Percentiles rank a stretch among this genome's conserved stretches.
These are phyloP conservation scores for Drosophila sproati DNA, from an alignment of 1,140 invertebrate genomes.

Conservation along the genomic window DNA sequence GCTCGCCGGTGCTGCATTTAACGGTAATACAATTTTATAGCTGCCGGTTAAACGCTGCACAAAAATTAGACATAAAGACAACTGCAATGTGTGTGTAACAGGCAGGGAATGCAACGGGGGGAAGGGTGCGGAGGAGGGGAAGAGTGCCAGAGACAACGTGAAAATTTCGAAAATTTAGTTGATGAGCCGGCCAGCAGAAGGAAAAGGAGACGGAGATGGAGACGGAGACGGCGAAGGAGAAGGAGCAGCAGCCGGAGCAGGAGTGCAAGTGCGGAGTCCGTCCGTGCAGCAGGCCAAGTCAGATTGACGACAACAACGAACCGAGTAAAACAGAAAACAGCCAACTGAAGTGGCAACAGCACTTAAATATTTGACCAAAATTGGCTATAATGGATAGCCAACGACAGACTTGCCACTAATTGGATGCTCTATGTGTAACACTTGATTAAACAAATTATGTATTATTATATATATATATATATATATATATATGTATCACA, in stretches of 20 bases:
- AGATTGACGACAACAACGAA: neutral
- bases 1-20: slow-evolving; percentile 75
- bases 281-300: slow-evolving; percentile 12
- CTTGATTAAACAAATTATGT: neutral
- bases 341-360: slow-evolving; percentile 53
- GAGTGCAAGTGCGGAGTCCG: slow-evolving; percentile 17
- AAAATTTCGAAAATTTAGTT: slow-evolving; percentile 78
- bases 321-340: neutral
- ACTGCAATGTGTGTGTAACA: slow-evolving; percentile 36
- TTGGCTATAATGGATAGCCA: slow-evolving; percentile 84
- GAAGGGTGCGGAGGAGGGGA: neutral
- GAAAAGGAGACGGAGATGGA: neutral
- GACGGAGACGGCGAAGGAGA: no score
- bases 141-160: slow-evolving; percentile 38
- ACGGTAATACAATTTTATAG: slow-evolving; percentile 82
- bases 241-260: neutral
- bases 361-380: slow-evolving; percentile 84
- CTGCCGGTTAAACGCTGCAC: slow-evolving; percentile 76
- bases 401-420: neutral
- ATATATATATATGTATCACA: neutral
- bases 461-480: neutral
- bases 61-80: slow-evolving; percentile 80
- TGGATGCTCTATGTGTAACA: slow-evolving; percentile 24
- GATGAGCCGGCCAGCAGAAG: slow-evolving; percentile 53
- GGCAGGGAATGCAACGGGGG: neutral